Evolutionary conservation across 2,113 vertebrate genomes (phyloP).

Genomic region (Megaceryle maxima): DNA sequence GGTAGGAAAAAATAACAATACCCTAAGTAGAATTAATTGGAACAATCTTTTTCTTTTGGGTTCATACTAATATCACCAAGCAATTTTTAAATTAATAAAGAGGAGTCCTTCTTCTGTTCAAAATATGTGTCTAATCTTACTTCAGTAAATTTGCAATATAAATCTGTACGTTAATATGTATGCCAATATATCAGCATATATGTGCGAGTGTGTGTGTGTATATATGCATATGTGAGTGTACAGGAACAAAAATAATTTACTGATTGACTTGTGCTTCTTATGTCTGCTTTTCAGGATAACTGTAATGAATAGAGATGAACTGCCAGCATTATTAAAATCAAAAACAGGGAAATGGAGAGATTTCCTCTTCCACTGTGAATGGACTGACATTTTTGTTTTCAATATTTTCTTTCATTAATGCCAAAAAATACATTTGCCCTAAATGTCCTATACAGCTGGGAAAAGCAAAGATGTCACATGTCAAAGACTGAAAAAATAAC

Average conservation of each 20-base stretch:
- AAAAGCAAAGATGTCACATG: not conserved
- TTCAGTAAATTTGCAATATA: not conserved
- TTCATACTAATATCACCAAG: not conserved
- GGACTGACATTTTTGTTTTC: not conserved
- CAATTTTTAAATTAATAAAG: slow-evolving; percentile 7
- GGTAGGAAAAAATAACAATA: not conserved
- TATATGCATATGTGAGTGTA: not conserved
- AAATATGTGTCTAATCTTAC: not conserved
- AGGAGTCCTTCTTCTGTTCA: not conserved
- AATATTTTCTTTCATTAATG: not conserved
- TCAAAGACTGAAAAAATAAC: not conserved
- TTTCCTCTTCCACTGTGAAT: not conserved
- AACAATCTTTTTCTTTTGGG: slow-evolving; percentile 13
- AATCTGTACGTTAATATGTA: not conserved
- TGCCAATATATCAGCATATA: not conserved
- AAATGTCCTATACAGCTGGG: not conserved
- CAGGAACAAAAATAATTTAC: not conserved
- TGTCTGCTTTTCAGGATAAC: not conserved
- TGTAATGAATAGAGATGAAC: not conserved
- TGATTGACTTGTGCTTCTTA: not conserved
- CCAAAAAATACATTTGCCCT: not conserved
- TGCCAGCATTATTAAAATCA: not conserved
- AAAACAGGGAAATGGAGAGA: not conserved
- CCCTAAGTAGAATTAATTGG: slow-evolving; percentile 33
- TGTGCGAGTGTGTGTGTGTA: not conserved